These are phyloP conservation scores for Hyposoter dolosus DNA, from an alignment of 2,888 invertebrate genomes.

Conservation along the genomic window DNA sequence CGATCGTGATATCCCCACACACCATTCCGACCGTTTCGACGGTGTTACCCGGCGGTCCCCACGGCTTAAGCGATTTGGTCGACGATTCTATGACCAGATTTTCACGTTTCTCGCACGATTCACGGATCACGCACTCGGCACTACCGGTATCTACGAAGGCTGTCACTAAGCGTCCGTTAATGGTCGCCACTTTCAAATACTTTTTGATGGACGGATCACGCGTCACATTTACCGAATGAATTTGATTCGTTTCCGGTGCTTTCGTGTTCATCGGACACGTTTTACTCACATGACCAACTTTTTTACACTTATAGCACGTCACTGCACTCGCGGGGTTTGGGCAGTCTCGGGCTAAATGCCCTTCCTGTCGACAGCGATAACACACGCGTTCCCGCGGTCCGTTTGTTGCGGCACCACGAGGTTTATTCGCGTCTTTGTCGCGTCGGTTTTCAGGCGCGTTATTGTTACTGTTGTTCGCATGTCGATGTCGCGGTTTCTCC, in stretches of 20 bases:
- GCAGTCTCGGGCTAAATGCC: neutral
- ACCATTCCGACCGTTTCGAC: constrained; percentile 10
- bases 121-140: constrained; percentile 34
- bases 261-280: neutral
- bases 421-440: neutral
- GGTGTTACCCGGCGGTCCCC: constrained; percentile 5
- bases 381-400: neutral
- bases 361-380: neutral
- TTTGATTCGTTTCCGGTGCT: neutral
- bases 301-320: constrained; percentile 26
- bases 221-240: neutral
- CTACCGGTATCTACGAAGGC: constrained; percentile 34
- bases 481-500: neutral
- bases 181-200: neutral
- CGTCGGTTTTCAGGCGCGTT: neutral
- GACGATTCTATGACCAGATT: neutral
- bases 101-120: neutral
- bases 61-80: neutral
- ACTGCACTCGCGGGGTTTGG: neutral
- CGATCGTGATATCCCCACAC: neutral
- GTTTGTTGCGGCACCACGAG: too few species aligned
- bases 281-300: neutral
- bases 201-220: neutral
- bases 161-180: constrained; percentile 11
- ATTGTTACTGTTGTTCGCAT: too few species aligned